Conservation (phyloP, 1,140 invertebrate genomes). For the Harpegnathos saltator region DNA sequence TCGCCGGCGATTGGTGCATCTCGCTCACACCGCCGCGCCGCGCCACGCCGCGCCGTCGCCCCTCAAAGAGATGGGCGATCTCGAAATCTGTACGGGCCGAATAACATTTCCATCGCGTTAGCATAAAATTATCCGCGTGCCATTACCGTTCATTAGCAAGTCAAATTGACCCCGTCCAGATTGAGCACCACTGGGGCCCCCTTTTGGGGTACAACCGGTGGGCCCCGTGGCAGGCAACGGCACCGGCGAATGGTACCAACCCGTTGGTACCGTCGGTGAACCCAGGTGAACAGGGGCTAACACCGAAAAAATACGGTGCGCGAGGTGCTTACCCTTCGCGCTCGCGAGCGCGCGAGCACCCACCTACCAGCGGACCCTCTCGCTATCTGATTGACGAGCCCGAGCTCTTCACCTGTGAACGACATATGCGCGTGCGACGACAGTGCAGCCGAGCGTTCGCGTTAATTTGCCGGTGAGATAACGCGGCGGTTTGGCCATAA, state of each 20-base stretch:
- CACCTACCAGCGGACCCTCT: slow-evolving; percentile 54
- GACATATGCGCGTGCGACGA: slow-evolving; percentile 74
- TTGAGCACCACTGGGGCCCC: slow-evolving; percentile 77
- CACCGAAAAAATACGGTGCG: slow-evolving; percentile 69
- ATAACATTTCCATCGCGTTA: slow-evolving; percentile 81
- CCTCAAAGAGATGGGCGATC: slow-evolving; percentile 71
- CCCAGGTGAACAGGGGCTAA: slow-evolving; percentile 69
- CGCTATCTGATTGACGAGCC: slow-evolving; percentile 75
- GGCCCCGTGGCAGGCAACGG: slow-evolving; percentile 29
- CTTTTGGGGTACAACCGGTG: slow-evolving; percentile 7
- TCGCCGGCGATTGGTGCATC: slow-evolving; percentile 20
- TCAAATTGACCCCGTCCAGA: slow-evolving; percentile 74
- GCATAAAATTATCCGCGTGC: slow-evolving; percentile 78
- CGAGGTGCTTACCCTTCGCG: too few species aligned
- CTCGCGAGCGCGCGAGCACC: too few species aligned
- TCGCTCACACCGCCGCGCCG: slow-evolving; percentile 23
- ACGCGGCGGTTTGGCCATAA: background rate
- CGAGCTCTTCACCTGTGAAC: slow-evolving; percentile 70
- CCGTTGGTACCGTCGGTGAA: slow-evolving; percentile 57
- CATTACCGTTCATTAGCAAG: slow-evolving; percentile 78
- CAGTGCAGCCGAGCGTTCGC: slow-evolving; percentile 61
- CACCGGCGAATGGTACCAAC: slow-evolving; percentile 47
- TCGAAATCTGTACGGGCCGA: slow-evolving; percentile 76
- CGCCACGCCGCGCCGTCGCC: slow-evolving; percentile 18
- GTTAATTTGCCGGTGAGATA: slow-evolving; percentile 74